These are phyloP conservation scores for Philonicus albiceps DNA, from an alignment of 2,888 invertebrate species.

Conservation along the genomic window DNA sequence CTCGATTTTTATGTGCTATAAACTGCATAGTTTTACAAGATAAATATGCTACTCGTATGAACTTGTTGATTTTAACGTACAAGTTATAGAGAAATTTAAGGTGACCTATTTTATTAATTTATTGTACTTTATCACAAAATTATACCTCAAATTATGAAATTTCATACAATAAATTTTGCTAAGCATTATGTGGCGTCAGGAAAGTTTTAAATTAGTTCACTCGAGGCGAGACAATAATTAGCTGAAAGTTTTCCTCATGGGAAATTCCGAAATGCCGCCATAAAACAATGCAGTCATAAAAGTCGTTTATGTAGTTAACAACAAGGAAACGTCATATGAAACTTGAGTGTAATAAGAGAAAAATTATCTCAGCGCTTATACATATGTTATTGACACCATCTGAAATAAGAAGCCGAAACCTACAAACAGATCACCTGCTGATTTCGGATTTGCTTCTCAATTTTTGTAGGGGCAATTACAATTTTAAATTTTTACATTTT, in stretches of 20 bases:
- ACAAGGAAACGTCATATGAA: background rate
- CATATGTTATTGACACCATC: background rate
- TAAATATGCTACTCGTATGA: no score
- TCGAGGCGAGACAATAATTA: background rate
- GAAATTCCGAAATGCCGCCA: background rate
- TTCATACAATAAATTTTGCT: no score
- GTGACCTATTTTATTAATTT: no score
- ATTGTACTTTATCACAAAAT: no score
- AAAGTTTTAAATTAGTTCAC: background rate
- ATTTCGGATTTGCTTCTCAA: background rate
- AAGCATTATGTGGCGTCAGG: background rate
- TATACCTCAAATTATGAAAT: no score
- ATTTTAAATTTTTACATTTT: no score
- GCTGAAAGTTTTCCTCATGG: background rate
- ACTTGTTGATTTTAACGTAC: no score
- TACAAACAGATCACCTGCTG: background rate
- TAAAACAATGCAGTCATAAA: background rate
- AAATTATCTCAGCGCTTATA: background rate
- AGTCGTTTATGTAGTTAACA: background rate
- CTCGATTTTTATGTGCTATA: no score
- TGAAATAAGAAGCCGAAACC: background rate
- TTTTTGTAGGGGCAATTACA: background rate
- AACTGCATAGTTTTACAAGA: no score
- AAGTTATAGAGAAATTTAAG: no score
- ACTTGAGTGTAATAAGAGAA: background rate